phyloP scores from a whole-genome alignment of 2,888 invertebrate genomes.

The Pomacea canaliculata region DNA sequence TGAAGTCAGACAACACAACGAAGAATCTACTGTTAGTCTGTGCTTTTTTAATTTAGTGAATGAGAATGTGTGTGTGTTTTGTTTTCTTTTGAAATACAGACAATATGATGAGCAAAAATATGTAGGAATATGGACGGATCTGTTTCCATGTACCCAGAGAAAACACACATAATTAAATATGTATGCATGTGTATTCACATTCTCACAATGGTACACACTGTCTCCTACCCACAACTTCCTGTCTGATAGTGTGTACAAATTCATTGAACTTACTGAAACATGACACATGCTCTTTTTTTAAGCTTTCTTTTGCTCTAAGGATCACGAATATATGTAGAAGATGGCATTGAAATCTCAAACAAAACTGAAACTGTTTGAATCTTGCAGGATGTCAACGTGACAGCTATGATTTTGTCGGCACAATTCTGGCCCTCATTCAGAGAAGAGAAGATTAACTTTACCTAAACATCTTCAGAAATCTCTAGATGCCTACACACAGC shows the following conservation, averaged over 20 bases:
- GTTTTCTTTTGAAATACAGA: neutral
- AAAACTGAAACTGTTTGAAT: too few relatives aligned
- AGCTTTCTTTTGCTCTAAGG: too few relatives aligned
- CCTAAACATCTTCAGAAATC: conserved; percentile 85
- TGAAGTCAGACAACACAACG: conserved; percentile 52
- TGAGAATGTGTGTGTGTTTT: neutral
- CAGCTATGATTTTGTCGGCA: conserved; percentile 93
- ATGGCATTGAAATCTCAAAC: too few relatives aligned
- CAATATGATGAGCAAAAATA: neutral
- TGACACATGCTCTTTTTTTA: neutral
- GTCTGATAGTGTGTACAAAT: too few relatives aligned
- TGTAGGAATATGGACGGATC: too few relatives aligned
- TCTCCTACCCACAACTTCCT: too few relatives aligned
- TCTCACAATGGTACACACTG: too few relatives aligned
- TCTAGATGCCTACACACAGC: conserved; percentile 87
- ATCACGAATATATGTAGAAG: too few relatives aligned
- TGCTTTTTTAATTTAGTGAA: neutral
- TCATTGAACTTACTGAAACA: too few relatives aligned
- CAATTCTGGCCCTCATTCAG: conserved; percentile 99
- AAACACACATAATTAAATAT: too few relatives aligned
- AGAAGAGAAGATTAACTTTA: conserved; percentile 91
- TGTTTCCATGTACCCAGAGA: too few relatives aligned
- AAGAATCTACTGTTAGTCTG: conserved; percentile 36
- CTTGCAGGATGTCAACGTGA: conserved; percentile 76
- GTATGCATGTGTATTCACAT: too few relatives aligned